Evolutionary conservation across 2,888 invertebrate species (phyloP), one percentile per base, ranked within the genome.

Genomic region (Lasioglossum figueresi): DNA sequence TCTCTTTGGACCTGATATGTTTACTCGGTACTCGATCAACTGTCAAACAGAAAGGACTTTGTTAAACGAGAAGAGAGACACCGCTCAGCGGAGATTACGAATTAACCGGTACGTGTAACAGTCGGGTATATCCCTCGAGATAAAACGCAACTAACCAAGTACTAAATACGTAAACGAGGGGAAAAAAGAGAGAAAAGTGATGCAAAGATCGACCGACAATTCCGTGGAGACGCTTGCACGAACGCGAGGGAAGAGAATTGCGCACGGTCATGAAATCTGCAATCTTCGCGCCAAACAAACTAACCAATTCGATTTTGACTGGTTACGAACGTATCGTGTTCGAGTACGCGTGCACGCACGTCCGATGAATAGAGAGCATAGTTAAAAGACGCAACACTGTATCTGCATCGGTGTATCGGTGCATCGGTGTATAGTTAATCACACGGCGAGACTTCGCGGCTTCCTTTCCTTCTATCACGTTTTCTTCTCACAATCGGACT

Each of bases 11-110:
- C 31, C 80, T 27, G 14, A 76, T 71, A 43, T 88, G 90, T 91
- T 92, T 91, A 88, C 91, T 66, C 76, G 89, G 86, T 72, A 78
- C 83, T 86, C 80, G 73, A 73, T 80, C 87, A 91, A 89, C 91
- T 92, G 91, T 92, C 91, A 90, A 88, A 91, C 85, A 84, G 31
- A 86, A 74, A 83, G 83, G 48, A 31, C 52, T 19, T 56, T 56
- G 75, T 4, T 68, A 34, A 76, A 31, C 19, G 10, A 34, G 14
- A 34, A 19, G 12, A 23, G 43, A 48, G 45, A 45, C 37, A 66
- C n/a, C 40, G 10, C 37, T 31, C 14, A 19, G 45, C 43, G 14
- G 2, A 12, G 72, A 79, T 14, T 8, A 23, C 0, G 63, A 77
- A 43, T 78, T 63, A 63, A 63, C 70, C 31, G 56, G 52, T 63